Percentiles rank a stretch among this genome's conserved stretches.
phyloP scores from a whole-genome alignment of 2,113 vertebrate species.

The Dipodomys merriami region DNA sequence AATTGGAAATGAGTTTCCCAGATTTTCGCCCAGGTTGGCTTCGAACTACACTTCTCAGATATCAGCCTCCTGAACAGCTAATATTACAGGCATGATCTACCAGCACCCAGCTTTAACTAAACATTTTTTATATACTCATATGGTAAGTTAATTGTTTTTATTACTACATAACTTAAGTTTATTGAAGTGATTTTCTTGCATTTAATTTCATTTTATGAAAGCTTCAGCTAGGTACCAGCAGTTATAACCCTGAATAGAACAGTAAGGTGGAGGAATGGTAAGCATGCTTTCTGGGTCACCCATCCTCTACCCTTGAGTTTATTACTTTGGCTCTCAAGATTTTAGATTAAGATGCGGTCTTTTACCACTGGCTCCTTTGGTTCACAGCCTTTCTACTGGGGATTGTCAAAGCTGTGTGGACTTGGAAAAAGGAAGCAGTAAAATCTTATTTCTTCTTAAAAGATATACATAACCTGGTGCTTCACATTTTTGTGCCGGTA shows the following conservation, averaged over 20 bases:
- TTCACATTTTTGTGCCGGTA: background rate
- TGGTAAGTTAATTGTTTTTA: background rate
- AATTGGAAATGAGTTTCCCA: too few species aligned
- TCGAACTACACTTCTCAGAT: too few species aligned
- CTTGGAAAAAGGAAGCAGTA: background rate
- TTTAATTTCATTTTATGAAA: background rate
- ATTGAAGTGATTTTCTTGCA: background rate
- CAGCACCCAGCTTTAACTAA: slow-evolving; percentile 22
- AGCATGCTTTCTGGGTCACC: background rate
- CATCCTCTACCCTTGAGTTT: background rate
- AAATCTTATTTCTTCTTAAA: background rate
- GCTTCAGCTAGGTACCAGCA: background rate
- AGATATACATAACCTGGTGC: background rate
- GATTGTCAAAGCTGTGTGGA: background rate
- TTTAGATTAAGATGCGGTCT: background rate
- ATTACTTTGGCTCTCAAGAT: background rate
- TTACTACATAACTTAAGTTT: slow-evolving; percentile 7
- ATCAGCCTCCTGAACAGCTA: too few species aligned
- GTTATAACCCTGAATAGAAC: background rate
- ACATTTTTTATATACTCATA: background rate
- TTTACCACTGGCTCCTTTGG: background rate
- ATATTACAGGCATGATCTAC: too few species aligned
- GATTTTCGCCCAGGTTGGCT: too few species aligned
- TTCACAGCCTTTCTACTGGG: background rate
- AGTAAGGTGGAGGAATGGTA: background rate